These are phyloP conservation scores for Macropus fuliginosus DNA, from an alignment of 2,797 vertebrate genomes.

Conservation along the genomic window DNA sequence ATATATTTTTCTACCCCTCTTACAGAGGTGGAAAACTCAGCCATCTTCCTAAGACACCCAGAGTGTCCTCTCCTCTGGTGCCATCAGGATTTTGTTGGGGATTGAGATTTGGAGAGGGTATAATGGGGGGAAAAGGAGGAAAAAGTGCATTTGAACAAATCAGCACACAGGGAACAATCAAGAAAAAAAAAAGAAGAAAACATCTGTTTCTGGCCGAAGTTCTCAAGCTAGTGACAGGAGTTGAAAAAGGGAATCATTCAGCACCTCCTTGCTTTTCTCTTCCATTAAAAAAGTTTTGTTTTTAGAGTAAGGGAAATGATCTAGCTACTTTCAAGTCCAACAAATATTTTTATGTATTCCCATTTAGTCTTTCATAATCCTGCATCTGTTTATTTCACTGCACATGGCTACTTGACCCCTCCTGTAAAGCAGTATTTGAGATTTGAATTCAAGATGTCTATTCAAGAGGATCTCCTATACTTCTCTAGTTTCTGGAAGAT, in stretches of 20 bases:
- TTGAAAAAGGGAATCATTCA: background rate
- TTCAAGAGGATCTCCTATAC: background rate
- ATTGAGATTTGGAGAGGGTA: background rate
- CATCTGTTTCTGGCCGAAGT: background rate
- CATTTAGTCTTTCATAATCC: constrained; percentile 53
- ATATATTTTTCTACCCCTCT: background rate
- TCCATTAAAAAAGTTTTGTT: constrained; percentile 9
- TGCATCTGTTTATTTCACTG: constrained; percentile 25
- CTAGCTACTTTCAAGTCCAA: constrained; percentile 45
- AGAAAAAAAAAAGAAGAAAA: background rate
- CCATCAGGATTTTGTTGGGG: background rate
- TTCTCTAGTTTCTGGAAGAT: constrained; percentile 52
- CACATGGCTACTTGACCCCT: background rate
- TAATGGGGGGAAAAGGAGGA: background rate
- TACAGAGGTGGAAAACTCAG: constrained; percentile 5
- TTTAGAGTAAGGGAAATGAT: constrained; percentile 44
- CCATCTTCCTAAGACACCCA: constrained; percentile 4
- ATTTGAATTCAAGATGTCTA: constrained; percentile 17
- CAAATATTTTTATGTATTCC: constrained; percentile 55
- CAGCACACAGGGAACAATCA: background rate
- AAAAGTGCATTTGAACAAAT: background rate
- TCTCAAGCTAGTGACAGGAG: background rate
- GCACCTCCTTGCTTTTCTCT: constrained; percentile 1
- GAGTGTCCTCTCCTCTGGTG: fast-evolving
- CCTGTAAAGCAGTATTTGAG: constrained; percentile 25